Conservation (phyloP, 2,888 invertebrate species). For the Drosophila melanocephala region DNA sequence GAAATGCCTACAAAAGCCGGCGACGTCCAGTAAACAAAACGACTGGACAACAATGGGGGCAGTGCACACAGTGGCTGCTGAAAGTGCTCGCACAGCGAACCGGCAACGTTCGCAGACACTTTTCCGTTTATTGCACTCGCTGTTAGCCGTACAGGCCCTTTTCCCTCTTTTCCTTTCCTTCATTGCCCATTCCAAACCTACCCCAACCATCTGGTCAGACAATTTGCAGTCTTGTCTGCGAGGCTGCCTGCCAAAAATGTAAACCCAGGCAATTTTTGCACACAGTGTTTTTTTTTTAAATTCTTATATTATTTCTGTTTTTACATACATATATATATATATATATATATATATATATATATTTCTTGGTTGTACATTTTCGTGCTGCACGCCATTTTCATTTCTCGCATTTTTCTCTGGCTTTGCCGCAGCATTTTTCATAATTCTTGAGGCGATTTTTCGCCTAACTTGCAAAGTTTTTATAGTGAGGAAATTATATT, state of each 20-base stretch:
- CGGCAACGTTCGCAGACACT: constrained; percentile 60
- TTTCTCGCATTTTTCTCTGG: constrained; percentile 56
- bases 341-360: neutral
- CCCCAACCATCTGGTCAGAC: constrained; percentile 65
- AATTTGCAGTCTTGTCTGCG: constrained; percentile 73
- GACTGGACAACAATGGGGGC: constrained; percentile 55
- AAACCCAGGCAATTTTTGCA: constrained; percentile 74
- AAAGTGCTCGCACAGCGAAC: constrained; percentile 40
- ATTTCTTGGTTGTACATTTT: constrained; percentile 58
- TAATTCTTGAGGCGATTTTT: constrained; percentile 75
- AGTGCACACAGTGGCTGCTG: constrained; percentile 55
- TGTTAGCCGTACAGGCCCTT: neutral
- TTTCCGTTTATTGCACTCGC: constrained; percentile 75
- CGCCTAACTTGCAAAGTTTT: constrained; percentile 55
- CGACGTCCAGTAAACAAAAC: constrained; percentile 59
- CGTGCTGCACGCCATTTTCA: constrained; percentile 76
- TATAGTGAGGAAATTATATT: constrained; percentile 68
- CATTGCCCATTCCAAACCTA: neutral
- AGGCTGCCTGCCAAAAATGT: constrained; percentile 76
- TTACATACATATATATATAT: constrained; percentile 24
- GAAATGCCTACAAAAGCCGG: constrained; percentile 22
- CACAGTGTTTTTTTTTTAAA: constrained; percentile 40
- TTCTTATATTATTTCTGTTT: constrained; percentile 31
- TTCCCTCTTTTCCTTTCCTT: neutral
- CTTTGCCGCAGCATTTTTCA: constrained; percentile 74